These are phyloP conservation scores for Ypsolopha scabrella DNA, from an alignment of 2,888 invertebrate genomes.

Conservation along the genomic window DNA sequence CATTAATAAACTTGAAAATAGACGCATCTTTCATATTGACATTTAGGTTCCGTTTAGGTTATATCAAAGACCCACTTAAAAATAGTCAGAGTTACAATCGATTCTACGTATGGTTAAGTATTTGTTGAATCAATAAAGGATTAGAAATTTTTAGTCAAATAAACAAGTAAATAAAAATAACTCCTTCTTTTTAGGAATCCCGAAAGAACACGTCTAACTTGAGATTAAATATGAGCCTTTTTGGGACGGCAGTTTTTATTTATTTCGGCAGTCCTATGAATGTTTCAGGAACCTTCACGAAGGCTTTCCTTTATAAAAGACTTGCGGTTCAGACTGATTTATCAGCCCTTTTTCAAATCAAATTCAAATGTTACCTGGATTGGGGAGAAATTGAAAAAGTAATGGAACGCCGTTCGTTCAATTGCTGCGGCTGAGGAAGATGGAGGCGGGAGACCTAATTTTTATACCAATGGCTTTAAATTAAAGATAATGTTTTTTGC, in stretches of 20 bases:
- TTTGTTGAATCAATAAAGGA: no score
- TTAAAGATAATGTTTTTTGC: no score
- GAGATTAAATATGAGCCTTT: background rate
- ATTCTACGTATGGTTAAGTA: no score
- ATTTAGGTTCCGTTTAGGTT: no score
- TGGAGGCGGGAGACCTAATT: background rate
- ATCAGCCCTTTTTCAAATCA: background rate
- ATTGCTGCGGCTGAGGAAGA: background rate
- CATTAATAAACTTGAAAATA: no score
- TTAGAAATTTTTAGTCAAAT: no score
- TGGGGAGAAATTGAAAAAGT: constrained; percentile 1
- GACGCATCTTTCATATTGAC: no score
- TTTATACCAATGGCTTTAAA: background rate
- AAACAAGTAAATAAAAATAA: no score
- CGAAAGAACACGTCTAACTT: no score
- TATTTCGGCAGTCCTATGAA: background rate
- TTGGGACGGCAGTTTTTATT: background rate
- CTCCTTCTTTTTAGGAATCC: no score
- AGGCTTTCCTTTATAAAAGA: background rate
- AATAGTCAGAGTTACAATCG: no score
- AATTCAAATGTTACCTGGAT: background rate
- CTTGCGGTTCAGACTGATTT: background rate
- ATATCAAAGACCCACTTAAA: no score
- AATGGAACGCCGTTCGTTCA: background rate
- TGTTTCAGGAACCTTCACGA: background rate